Evolutionary conservation across 35 echinoderm and acorn worm genomes (phyloP).

Genomic region (Diadema setosum): DNA sequence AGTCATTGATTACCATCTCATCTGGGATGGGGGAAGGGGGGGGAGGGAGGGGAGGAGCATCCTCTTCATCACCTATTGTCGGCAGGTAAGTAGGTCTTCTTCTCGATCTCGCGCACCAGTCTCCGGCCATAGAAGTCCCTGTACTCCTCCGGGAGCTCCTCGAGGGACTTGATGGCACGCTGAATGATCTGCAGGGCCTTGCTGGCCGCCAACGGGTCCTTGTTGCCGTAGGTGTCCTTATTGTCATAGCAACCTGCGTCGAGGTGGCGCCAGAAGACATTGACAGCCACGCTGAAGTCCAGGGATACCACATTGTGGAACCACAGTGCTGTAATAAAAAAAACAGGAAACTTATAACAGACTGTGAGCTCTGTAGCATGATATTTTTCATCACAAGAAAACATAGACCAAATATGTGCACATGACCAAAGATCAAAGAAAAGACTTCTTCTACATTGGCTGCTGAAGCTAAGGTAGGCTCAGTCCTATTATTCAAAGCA

Average conservation of each 20-base stretch:
- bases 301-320: constrained; percentile 89
- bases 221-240: constrained; percentile 95
- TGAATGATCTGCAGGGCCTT: constrained; percentile 83
- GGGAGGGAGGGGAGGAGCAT: constrained; percentile 1
- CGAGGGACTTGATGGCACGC: constrained; percentile 77
- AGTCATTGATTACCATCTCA: no score
- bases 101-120: constrained; percentile 80
- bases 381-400: no score
- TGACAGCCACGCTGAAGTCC: constrained; percentile 95
- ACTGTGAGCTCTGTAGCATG: no score
- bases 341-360: no score
- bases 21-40: no score
- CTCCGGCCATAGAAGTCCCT: constrained; percentile 96
- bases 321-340: constrained; percentile 76
- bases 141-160: constrained; percentile 82
- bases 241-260: constrained; percentile 69
- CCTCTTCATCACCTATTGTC: not conserved
- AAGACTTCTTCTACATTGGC: no score
- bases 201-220: constrained; percentile 77
- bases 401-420: no score
- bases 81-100: constrained; percentile 28
- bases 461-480: no score
- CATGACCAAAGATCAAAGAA: no score
- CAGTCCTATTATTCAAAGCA: no score
- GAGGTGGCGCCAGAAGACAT: constrained; percentile 90